Conservation (phyloP, 2,888 invertebrate species). For the Acrobasis repandana region DNA sequence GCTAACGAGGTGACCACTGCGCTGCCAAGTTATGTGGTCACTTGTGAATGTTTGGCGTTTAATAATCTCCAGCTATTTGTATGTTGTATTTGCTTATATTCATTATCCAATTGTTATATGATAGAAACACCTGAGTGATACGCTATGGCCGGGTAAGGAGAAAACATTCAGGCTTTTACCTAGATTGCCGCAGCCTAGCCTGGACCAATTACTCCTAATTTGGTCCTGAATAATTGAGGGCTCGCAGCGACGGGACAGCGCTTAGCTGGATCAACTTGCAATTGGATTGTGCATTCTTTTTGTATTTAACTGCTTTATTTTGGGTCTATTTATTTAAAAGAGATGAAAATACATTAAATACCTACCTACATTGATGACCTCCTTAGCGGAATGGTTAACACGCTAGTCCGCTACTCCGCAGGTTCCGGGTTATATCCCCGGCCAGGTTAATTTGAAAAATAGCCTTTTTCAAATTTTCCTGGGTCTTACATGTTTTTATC, state of each 20-base stretch:
- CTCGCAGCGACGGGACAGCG: conserved; percentile 4
- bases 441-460: too few species aligned
- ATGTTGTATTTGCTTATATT: too few species aligned
- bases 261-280: conserved; percentile 17
- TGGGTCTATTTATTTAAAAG: not conserved
- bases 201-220: conserved; percentile 61
- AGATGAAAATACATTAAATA: too few species aligned
- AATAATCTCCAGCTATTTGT: not conserved
- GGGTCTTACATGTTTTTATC: too few species aligned
- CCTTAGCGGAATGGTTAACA: too few species aligned
- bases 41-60: conserved; percentile 6
- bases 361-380: too few species aligned
- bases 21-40: conserved; percentile 12
- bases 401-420: too few species aligned
- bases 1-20: conserved; percentile 16
- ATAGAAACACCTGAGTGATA: too few species aligned
- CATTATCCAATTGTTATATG: too few species aligned
- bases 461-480: too few species aligned
- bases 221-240: conserved; percentile 58
- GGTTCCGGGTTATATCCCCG: too few species aligned
- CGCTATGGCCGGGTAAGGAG: too few species aligned
- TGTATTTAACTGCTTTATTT: not conserved
- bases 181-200: conserved; percentile 51
- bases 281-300: conserved; percentile 4
- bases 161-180: conserved; percentile 50